Base-by-base conservation (phyloP, 2,113 vertebrate genomes). In the Sinosuthora webbiana region DNA sequence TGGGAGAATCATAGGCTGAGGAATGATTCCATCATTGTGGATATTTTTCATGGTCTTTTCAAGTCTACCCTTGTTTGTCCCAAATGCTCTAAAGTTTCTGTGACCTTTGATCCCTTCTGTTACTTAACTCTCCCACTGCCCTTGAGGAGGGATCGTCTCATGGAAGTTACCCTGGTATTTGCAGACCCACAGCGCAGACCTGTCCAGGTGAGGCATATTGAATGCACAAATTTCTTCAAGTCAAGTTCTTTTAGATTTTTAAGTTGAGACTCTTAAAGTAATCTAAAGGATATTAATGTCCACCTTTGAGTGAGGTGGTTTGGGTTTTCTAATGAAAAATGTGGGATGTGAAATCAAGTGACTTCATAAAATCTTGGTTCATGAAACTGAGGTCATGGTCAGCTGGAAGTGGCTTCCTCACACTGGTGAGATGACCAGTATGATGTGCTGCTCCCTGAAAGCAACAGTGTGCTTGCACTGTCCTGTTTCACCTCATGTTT, bases 41-140 rank as follows among this genome's bases (percentile, higher is more conserved):
- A 99, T 98, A 99, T 99, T 97, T 99, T 99, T 97, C 99, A 99
- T 30, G 99, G 99, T 73, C 99, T 99, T 91, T 99, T 99, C 97
- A 99, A 99, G 96, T 99, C 99, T 77, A 99, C 99, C 3, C 96
- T 99, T 93, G 99, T 99, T 95, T 99, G 99, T 97, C 99, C 99
- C 14, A 98, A 99, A 77, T 99, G 99, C 95, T 93, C 98, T 27
- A 99, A 99, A 96, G 98, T 99, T 89, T 99, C 99, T 20, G 99
- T 99, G 91, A 99, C 99, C 25, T 99, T 99, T 94, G 99, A 99
- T 83, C 99, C 99, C 31, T 99, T 99, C 98, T 99, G 99, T 98
- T 99, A 99, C 97, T 97, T 99, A 97, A 99, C 99, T 18, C 98
- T 99, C 76, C 99, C 99, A 5, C 97, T 99, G 68, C 99, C 99